Evolutionary conservation across 2,888 invertebrate species (phyloP), one percentile per base, ranked within the genome.

Genomic region (Plebejus melissa): DNA sequence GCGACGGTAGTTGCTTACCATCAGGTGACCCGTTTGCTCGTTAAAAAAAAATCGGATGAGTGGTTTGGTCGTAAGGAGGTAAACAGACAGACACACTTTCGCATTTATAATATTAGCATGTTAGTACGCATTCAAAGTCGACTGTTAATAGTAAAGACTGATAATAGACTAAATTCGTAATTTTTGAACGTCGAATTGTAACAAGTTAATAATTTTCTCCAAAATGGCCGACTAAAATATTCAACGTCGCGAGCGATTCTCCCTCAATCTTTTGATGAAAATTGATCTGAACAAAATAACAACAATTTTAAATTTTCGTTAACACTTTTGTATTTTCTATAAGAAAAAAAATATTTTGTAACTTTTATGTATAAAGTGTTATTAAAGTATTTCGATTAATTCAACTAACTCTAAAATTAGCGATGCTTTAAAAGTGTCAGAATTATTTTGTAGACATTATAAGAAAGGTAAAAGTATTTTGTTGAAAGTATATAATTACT

Each of bases 191-290:
- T 65, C 11, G 71, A 71, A 71, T 46, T 71, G 46, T 71, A 71
- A 46, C 46, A 22, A 71, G 46, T 46, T 46, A 46, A 71, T 71
- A 46, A 71, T 71, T 22, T 71, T 41, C 28, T 9, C 71, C n/a
- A 28, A 71, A 71, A 22, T 46, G 13, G 46, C 46, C 4, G 71
- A 28, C 38, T 38, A 41, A 50, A 41, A 41, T 71, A 71, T 71
- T 71, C 46, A 71, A 71, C 22, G 71, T 11, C 46, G 70, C 70
- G 38, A 70, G 46, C 46, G 71, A 41, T 71, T 71, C 28, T 46
- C 71, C 22, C 46, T 13, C 46, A 71, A 71, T 71, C 71, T 71
- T 71, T 46, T 71, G 71, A 71, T 41, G 71, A 71, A 72, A 50
- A 72, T 72, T 72, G 54, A 72, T 54, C 28, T 46, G 2, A 54